phyloP scores from a whole-genome alignment of 2,113 vertebrate species.

The Myotis lucifugus region DNA sequence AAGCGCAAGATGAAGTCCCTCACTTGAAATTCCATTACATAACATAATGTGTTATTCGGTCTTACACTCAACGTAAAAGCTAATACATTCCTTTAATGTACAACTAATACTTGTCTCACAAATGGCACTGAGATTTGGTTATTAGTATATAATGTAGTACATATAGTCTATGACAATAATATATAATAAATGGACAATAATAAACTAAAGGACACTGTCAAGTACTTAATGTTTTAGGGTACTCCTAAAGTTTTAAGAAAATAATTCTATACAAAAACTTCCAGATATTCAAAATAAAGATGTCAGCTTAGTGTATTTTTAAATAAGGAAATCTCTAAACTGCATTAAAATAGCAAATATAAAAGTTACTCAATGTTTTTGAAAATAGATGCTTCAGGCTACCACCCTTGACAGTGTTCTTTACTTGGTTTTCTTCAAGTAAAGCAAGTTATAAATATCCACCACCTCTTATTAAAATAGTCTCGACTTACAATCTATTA shows the following conservation, averaged over 20 bases:
- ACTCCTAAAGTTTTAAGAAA: not conserved
- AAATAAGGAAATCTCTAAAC: slow-evolving; percentile 5
- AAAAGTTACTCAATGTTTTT: slow-evolving; percentile 21
- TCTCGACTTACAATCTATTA: not conserved
- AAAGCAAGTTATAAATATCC: slow-evolving; percentile 28
- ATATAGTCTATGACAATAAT: slow-evolving; percentile 4
- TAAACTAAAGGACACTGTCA: slow-evolving; percentile 73
- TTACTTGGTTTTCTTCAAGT: slow-evolving; percentile 41
- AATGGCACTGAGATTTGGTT: slow-evolving; percentile 79
- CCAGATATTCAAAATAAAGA: slow-evolving; percentile 60
- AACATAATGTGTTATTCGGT: slow-evolving; percentile 46
- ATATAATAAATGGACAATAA: not conserved
- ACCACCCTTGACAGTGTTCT: slow-evolving; percentile 51
- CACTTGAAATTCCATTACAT: slow-evolving; percentile 65
- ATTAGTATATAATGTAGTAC: slow-evolving; percentile 50
- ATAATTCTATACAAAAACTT: slow-evolving; percentile 12
- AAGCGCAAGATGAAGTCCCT: slow-evolving; percentile 76
- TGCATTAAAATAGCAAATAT: slow-evolving; percentile 47
- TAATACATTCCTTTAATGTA: slow-evolving; percentile 63
- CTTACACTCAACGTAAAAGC: slow-evolving; percentile 64
- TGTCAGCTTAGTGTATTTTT: slow-evolving; percentile 71
- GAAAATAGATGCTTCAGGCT: slow-evolving; percentile 52
- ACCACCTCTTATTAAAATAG: slow-evolving; percentile 8
- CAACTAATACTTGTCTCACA: slow-evolving; percentile 53
- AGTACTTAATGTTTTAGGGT: slow-evolving; percentile 26